phyloP scores from a whole-genome alignment of 2,797 vertebrate genomes.

The Hypotaenidia philippensis region DNA sequence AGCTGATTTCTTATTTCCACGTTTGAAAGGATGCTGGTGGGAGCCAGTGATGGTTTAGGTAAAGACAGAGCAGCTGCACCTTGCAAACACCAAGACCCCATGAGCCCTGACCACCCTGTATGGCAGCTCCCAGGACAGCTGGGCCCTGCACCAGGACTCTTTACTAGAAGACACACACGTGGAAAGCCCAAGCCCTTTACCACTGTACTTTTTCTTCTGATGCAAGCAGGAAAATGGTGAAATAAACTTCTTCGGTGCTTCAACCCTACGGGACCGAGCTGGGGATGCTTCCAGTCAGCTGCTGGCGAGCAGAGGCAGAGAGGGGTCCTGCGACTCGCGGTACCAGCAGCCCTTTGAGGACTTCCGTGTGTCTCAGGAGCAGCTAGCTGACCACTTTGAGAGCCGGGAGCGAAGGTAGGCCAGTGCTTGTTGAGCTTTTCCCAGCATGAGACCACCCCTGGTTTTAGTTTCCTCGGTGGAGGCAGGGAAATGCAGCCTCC shows the following conservation, averaged over 20 bases:
- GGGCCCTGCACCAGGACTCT: background rate
- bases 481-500: background rate
- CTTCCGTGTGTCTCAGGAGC: constrained; percentile 92
- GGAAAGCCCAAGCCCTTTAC: background rate
- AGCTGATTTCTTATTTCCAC: background rate
- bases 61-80: background rate
- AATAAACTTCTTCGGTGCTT: constrained; percentile 82
- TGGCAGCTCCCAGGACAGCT: background rate
- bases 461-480: background rate
- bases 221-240: constrained; percentile 93
- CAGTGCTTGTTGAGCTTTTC: background rate
- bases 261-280: constrained; percentile 86
- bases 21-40: background rate
- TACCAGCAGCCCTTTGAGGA: constrained; percentile 95
- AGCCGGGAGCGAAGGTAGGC: constrained; percentile 89
- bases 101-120: background rate
- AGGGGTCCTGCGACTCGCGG: constrained; percentile 91
- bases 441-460: fast-evolving
- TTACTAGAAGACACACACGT: fast-evolving
- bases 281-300: constrained; percentile 86
- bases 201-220: background rate
- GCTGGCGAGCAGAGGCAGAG: constrained; percentile 85
- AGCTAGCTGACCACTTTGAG: constrained; percentile 91
- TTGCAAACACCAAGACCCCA: background rate
- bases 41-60: background rate